phyloP scores from a whole-genome alignment of 1,140 invertebrate genomes.

The Ceratina australensis region DNA sequence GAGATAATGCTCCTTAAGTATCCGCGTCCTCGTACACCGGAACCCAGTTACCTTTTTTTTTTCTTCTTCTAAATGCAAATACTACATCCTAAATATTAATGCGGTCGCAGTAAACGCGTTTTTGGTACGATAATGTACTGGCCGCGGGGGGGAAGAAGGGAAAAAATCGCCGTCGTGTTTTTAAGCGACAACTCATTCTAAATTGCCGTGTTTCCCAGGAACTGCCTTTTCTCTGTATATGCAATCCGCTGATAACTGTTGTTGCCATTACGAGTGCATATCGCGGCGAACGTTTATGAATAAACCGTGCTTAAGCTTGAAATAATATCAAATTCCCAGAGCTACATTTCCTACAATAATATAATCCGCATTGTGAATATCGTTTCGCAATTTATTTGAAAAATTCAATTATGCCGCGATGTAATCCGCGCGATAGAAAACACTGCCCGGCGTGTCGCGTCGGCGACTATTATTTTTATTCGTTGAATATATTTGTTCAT shows the following conservation, averaged over 20 bases:
- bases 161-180: background rate
- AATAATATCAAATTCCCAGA: background rate
- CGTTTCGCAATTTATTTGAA: no score
- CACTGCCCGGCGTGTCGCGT: no score
- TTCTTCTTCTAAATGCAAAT: slow-evolving; percentile 21
- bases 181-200: background rate
- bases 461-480: no score
- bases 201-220: background rate
- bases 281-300: no score
- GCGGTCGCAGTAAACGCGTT: background rate
- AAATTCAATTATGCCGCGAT: no score
- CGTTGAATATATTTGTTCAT: no score
- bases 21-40: background rate
- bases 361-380: no score
- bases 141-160: background rate
- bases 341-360: background rate
- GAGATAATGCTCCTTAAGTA: slow-evolving; percentile 31
- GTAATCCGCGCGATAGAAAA: no score
- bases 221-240: background rate
- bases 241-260: background rate
- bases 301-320: background rate
- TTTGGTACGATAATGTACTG: background rate
- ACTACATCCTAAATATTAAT: slow-evolving; percentile 38
- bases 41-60: background rate
- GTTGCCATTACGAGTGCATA: background rate